Evolutionary conservation across 1,140 invertebrate species (phyloP).

Genomic region (Leptopilina clavipes): DNA sequence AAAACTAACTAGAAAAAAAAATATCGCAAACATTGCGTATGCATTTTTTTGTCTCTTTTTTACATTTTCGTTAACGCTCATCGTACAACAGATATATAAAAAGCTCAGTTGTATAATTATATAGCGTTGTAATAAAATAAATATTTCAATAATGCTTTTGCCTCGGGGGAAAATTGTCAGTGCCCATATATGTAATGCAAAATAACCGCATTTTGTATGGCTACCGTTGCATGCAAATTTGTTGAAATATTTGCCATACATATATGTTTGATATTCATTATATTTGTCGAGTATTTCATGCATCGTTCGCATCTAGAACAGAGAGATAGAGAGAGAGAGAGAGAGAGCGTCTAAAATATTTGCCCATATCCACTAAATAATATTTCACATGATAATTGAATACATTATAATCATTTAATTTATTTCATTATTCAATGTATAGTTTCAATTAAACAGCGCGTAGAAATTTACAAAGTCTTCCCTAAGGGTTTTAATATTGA

Average conservation of each 20-base stretch:
- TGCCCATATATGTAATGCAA: conserved; percentile 15
- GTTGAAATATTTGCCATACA: conserved; percentile 19
- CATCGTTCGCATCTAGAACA: conserved; percentile 9
- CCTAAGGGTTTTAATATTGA: neutral
- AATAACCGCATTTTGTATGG: conserved; percentile 30
- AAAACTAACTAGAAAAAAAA: neutral
- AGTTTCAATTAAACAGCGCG: neutral
- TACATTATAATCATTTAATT: conserved; percentile 23
- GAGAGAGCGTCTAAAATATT: neutral
- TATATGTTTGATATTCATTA: conserved; percentile 21
- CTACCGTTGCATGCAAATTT: neutral
- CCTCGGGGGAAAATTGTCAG: neutral
- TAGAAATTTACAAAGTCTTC: neutral
- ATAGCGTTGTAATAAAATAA: neutral
- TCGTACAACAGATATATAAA: neutral
- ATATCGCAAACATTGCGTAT: too few species aligned
- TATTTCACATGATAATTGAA: conserved; percentile 14
- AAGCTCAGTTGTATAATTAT: neutral
- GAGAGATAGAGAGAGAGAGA: too few species aligned
- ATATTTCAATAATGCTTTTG: conserved; percentile 15
- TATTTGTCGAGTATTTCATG: conserved; percentile 16
- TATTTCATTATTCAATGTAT: neutral
- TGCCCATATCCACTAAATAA: conserved; percentile 19
- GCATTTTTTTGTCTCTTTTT: too few species aligned
- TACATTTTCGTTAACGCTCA: neutral